Percentiles rank a stretch among this genome's conserved stretches.
phyloP scores from a whole-genome alignment of 2,888 invertebrate genomes.

The Acanthosepion pharaonis region DNA sequence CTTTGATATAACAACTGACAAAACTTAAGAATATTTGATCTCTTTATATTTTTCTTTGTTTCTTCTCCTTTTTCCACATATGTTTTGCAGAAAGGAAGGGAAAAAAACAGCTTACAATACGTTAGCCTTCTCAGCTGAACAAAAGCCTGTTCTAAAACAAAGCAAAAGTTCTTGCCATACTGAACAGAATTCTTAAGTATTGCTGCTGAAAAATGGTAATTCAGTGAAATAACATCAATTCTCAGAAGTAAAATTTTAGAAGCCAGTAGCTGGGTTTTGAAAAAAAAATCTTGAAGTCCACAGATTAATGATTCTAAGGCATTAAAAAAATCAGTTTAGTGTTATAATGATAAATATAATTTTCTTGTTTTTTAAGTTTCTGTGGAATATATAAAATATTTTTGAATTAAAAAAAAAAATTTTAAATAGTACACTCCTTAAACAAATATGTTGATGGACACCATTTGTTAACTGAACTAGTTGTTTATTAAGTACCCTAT shows the following conservation, averaged over 20 bases:
- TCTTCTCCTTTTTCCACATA: not conserved
- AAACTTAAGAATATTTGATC: constrained; percentile 4
- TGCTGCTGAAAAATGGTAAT: not conserved
- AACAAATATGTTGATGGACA: too few species aligned
- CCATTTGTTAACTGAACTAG: too few species aligned
- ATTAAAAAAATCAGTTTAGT: too few species aligned
- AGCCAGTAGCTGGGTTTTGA: too few species aligned
- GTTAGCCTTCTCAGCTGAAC: not conserved
- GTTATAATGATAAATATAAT: too few species aligned
- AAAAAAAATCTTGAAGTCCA: too few species aligned
- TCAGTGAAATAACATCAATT: not conserved
- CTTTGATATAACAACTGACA: not conserved
- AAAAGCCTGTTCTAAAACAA: not conserved
- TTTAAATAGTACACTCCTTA: too few species aligned
- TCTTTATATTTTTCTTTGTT: not conserved
- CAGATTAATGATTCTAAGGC: too few species aligned
- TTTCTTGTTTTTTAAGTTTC: too few species aligned
- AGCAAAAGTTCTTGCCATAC: not conserved
- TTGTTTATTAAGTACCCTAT: too few species aligned
- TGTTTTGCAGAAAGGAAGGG: not conserved
- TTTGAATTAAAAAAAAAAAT: too few species aligned
- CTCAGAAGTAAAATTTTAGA: not conserved
- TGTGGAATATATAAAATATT: too few species aligned
- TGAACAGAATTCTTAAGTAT: not conserved
- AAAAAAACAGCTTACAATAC: not conserved